Percentiles rank a stretch among this genome's conserved stretches.
Conservation (phyloP, 1,140 invertebrate genomes). For the Pseudomyrmex dendroicus region DNA sequence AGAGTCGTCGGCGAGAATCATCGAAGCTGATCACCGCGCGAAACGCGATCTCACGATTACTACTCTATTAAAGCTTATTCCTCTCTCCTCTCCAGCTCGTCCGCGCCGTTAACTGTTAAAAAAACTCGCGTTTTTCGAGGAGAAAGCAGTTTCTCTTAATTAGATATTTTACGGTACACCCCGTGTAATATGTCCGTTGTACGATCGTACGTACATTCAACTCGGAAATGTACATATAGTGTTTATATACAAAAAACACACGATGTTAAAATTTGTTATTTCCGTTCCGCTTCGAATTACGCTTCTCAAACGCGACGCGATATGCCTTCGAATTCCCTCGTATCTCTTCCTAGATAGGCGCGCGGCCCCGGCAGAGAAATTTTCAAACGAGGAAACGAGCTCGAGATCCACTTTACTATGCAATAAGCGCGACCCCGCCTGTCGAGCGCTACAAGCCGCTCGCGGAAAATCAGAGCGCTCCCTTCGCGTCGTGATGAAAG, state of each 20-base stretch:
- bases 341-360: neutral
- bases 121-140: slow-evolving; percentile 4
- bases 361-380: slow-evolving; percentile 28
- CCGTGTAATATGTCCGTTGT: neutral
- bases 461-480: slow-evolving; percentile 25
- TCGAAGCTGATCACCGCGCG: slow-evolving; percentile 2
- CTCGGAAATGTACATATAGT: neutral
- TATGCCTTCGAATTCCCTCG: slow-evolving; percentile 23
- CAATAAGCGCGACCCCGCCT: slow-evolving; percentile 4
- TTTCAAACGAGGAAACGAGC: slow-evolving; percentile 39
- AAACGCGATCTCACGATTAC: slow-evolving; percentile 33
- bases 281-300: slow-evolving; percentile 36
- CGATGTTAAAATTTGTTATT: slow-evolving; percentile 13
- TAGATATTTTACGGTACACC: neutral
- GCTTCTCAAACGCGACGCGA: neutral
- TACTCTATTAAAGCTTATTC: neutral
- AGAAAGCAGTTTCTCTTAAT: slow-evolving; percentile 17
- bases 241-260: neutral
- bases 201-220: neutral
- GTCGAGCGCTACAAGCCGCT: neutral
- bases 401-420: slow-evolving; percentile 26
- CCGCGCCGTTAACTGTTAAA: neutral
- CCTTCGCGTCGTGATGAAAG: slow-evolving; percentile 22
- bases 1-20: slow-evolving; percentile 3
- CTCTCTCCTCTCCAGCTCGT: no score